phyloP scores from a whole-genome alignment of 2,888 invertebrate genomes.

The Thereva nobilitata region DNA sequence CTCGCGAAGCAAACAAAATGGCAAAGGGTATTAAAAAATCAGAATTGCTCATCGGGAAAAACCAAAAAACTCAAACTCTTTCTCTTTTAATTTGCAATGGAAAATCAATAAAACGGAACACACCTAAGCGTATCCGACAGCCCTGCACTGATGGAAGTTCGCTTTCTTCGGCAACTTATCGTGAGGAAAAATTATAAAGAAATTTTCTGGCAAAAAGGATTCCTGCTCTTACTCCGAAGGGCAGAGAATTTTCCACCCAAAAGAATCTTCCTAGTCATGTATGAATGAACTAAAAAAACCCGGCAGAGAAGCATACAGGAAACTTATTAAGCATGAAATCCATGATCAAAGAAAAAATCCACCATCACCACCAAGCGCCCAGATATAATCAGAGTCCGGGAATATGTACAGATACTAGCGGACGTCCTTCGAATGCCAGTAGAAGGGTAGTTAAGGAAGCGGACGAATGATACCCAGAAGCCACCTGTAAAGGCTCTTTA shows the following conservation, averaged over 20 bases:
- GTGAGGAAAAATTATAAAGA: constrained; percentile 13
- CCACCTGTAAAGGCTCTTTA: too few relatives aligned
- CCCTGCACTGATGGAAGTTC: constrained; percentile 16
- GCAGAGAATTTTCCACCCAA: constrained; percentile 16
- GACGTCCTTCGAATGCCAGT: neutral
- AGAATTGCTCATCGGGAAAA: too few relatives aligned
- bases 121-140: constrained; percentile 11
- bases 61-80: too few relatives aligned
- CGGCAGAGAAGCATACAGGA: constrained; percentile 20
- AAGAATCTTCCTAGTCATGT: constrained; percentile 18
- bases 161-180: neutral
- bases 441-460: constrained; percentile 1
- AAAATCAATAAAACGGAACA: constrained; percentile 25
- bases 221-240: constrained; percentile 9
- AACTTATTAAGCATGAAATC: constrained; percentile 31
- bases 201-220: neutral
- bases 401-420: neutral
- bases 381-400: too few relatives aligned
- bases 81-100: constrained; percentile 17
- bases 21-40: too few relatives aligned
- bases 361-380: neutral
- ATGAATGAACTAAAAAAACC: constrained; percentile 17
- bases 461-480: too few relatives aligned
- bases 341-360: constrained; percentile 22
- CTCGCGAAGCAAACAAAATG: too few relatives aligned